Evolutionary conservation across 2,888 invertebrate species (phyloP), one percentile per base, ranked within the genome.

Genomic region (Ichneumoninae sp.): DNA sequence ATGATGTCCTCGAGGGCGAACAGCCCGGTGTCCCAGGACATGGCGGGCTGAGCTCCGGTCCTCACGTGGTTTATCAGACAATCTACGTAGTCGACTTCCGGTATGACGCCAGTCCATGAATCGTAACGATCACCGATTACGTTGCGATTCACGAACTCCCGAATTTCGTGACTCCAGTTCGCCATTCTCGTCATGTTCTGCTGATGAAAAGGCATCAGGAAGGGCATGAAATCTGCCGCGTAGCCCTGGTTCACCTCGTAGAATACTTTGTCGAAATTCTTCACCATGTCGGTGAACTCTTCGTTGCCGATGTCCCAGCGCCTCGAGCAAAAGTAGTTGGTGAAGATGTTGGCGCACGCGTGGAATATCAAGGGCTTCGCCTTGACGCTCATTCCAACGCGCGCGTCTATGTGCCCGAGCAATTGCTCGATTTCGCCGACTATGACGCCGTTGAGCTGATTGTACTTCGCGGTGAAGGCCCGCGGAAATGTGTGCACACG

Each of bases 171-270:
- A 1, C 95, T 95, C 93, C 95, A 94, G 10, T 92, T 89, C 5
- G 94, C 93, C 92, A 96, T 94, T 47, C 94, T 92, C 1, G 93
- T 91, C 88, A 96, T 92, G 85, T 95, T 95, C 1, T 93, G 91
- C 7, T 90, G 89, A 86, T 95, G 95, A 1, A 96, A 91, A 0
- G 95, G 95, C 90, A 95, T 92, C n/a, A 96, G 89, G 89, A 95
- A 95, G 0, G 96, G 96, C 70, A 96, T 92, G 86, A 96, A 96
- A 89, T 96, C 96, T 0, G 96, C 95, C 0, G 95, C 95, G 91
- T 96, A 96, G 1, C 96, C 96, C 91, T 96, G 95, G 91, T 96
- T 96, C 7, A 96, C 95, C 90, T 96, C 96, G 92, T 95, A 95
- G 91, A 96, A 96, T 66, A 96, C 95, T 54, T 94, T 94, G 89